phyloP scores from a whole-genome alignment of 2,113 vertebrate genomes.

The Chaetura pelagica region DNA sequence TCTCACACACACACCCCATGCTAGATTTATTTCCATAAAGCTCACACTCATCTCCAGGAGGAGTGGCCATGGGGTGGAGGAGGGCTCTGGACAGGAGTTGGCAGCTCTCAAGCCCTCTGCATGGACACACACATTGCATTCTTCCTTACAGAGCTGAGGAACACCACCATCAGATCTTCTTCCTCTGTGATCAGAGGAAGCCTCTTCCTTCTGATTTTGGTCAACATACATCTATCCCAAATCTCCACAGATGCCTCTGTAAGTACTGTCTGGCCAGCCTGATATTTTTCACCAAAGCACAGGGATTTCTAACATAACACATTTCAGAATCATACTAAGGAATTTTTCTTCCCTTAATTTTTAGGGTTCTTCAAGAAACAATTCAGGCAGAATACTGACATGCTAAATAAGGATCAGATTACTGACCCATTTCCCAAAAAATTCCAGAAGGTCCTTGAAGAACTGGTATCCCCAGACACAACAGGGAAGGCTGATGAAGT shows the following conservation, averaged over 20 bases:
- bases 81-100: not conserved
- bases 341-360: not conserved
- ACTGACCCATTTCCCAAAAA: not conserved
- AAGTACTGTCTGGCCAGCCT: not conserved
- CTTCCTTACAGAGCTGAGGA: not conserved
- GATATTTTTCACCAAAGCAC: not conserved
- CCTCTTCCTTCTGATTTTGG: not conserved
- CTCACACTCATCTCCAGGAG: not conserved
- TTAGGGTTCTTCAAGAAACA: not conserved
- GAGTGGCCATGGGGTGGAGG: not conserved
- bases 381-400: not conserved
- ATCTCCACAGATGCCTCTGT: not conserved
- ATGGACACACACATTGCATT: rapidly evolving
- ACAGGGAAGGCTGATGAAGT: not conserved
- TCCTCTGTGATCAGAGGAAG: rapidly evolving
- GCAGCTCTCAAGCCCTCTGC: not conserved
- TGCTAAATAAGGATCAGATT: not conserved
- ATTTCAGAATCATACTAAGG: not conserved
- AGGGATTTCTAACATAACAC: not conserved
- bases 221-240: rapidly evolving
- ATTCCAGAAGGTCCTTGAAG: not conserved
- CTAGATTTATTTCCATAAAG: not conserved
- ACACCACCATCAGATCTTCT: not conserved
- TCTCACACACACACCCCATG: not conserved
- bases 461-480: not conserved